phyloP scores from a whole-genome alignment of 1,140 invertebrate genomes.

The Paralvinella palmiformis region DNA sequence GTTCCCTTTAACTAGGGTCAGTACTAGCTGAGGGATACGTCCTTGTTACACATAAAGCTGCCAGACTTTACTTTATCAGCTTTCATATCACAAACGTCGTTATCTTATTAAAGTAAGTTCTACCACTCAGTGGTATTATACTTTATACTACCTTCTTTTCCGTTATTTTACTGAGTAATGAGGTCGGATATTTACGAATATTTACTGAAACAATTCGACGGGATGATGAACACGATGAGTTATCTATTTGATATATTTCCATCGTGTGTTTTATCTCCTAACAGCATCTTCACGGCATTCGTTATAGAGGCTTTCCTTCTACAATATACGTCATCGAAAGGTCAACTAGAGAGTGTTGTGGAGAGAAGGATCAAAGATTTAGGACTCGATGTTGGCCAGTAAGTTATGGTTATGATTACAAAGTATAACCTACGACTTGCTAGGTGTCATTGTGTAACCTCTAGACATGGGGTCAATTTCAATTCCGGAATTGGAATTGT shows the following conservation, averaged over 20 bases:
- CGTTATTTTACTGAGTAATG: background rate
- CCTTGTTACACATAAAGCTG: constrained; percentile 48
- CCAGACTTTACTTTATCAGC: constrained; percentile 52
- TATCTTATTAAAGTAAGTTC: constrained; percentile 54
- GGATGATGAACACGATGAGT: background rate
- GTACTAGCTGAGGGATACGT: constrained; percentile 53
- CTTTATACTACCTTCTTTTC: background rate
- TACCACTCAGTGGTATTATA: background rate
- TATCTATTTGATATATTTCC: background rate
- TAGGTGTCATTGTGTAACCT: too few species aligned
- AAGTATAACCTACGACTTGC: too few species aligned
- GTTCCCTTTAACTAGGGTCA: constrained; percentile 42
- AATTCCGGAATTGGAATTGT: too few species aligned
- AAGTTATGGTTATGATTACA: too few species aligned
- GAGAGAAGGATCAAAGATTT: constrained; percentile 53
- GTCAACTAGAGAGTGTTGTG: constrained; percentile 48
- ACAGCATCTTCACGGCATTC: constrained; percentile 57
- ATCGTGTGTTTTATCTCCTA: constrained; percentile 26
- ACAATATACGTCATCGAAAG: constrained; percentile 52
- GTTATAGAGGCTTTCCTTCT: constrained; percentile 56
- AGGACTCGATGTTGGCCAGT: constrained; percentile 47
- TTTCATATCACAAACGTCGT: constrained; percentile 56
- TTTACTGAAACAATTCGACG: background rate
- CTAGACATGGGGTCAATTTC: too few species aligned
- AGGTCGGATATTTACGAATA: background rate